A percentile compares a stretch with the other conserved stretches of the same genome.
These are phyloP conservation scores for Bombyx huttoni DNA, from an alignment of 2,888 invertebrate species.

Conservation along the genomic window DNA sequence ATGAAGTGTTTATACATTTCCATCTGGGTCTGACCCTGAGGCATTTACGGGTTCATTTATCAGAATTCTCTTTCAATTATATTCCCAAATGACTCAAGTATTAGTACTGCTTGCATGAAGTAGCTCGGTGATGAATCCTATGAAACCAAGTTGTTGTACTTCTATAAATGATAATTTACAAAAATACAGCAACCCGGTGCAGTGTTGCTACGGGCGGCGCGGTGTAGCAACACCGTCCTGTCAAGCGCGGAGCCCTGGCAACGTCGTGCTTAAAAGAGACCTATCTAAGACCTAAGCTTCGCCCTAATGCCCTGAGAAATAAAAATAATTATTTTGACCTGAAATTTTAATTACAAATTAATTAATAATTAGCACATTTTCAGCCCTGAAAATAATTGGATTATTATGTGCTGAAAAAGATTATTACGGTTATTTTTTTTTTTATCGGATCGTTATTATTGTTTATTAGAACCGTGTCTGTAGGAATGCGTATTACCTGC, in stretches of 20 bases:
- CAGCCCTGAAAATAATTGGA: slow-evolving; percentile 59
- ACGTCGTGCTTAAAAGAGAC: not conserved
- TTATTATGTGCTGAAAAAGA: slow-evolving; percentile 49
- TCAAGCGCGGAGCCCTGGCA: not conserved
- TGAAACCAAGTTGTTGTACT: too few species aligned
- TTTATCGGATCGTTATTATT: slow-evolving; percentile 24
- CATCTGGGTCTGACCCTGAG: too few species aligned
- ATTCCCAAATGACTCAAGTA: too few species aligned
- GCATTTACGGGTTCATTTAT: too few species aligned
- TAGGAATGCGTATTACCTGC: slow-evolving; percentile 32
- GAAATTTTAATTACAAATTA: slow-evolving; percentile 41
- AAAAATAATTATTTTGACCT: slow-evolving; percentile 41
- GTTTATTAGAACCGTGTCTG: slow-evolving; percentile 31
- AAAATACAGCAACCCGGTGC: too few species aligned
- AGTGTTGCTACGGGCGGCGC: too few species aligned
- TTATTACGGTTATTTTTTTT: slow-evolving; percentile 24
- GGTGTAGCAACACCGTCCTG: not conserved
- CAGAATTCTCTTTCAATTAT: too few species aligned
- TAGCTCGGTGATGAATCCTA: too few species aligned
- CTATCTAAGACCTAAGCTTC: not conserved
- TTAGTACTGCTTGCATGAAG: too few species aligned
- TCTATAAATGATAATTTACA: too few species aligned
- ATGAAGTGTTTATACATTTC: too few species aligned
- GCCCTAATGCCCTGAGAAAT: slow-evolving; percentile 44
- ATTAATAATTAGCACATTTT: slow-evolving; percentile 14